phyloP scores from a whole-genome alignment of 2,113 vertebrate genomes.

The Oxygymnocypris stewartii region DNA sequence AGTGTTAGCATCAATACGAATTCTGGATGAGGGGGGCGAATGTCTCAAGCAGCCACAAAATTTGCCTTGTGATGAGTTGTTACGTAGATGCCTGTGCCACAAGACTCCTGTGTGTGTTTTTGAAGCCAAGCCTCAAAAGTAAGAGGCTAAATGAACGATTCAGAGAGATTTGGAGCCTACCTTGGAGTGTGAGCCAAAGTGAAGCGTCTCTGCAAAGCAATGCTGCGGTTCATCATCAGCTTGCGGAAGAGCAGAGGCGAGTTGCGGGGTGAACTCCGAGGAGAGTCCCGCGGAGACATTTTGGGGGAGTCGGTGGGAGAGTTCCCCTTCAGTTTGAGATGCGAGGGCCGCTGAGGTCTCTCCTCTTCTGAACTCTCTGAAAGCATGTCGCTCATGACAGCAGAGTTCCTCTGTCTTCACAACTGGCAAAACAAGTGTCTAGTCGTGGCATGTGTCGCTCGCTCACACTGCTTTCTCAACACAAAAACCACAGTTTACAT shows the following conservation, averaged over 20 bases:
- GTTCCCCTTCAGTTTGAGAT: conserved; percentile 63
- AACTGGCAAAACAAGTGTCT: neutral
- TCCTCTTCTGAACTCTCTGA: conserved; percentile 67
- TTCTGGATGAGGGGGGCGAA: conserved; percentile 11
- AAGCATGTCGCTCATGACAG: conserved; percentile 63
- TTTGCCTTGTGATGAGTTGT: conserved; percentile 40
- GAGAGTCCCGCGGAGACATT: conserved; percentile 77
- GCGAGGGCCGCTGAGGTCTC: conserved; percentile 44
- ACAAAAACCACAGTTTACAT: conserved; percentile 28
- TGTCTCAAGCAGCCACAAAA: conserved; percentile 26
- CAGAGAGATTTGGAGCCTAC: conserved; percentile 62
- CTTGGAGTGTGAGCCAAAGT: conserved; percentile 88
- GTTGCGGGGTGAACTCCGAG: conserved; percentile 71
- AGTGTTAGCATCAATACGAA: conserved; percentile 35
- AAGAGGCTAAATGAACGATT: neutral
- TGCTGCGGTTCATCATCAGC: conserved; percentile 83
- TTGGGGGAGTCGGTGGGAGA: conserved; percentile 73
- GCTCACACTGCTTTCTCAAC: conserved; percentile 7
- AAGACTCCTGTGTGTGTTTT: conserved; percentile 33
- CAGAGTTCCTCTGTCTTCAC: conserved; percentile 31
- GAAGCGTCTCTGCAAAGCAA: conserved; percentile 88
- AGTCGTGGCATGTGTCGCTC: neutral
- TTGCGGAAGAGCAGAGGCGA: conserved; percentile 86
- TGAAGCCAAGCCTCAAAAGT: neutral
- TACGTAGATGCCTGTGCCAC: conserved; percentile 38